These are phyloP conservation scores for Motacilla tschutschensis DNA, from an alignment of 2,113 vertebrate species.

Conservation along the genomic window DNA sequence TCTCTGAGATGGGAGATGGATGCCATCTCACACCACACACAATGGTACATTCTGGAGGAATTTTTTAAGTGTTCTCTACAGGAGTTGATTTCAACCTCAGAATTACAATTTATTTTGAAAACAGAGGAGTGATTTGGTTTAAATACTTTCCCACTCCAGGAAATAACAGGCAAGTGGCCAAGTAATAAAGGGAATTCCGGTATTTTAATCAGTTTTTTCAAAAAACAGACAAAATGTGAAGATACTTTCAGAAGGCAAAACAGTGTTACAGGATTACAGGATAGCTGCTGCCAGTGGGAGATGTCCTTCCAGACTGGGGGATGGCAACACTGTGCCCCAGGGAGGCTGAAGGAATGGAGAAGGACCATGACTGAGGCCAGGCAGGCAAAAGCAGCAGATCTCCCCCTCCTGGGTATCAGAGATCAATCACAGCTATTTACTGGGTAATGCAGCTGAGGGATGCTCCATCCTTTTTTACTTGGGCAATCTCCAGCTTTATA, in stretches of 20 bases:
- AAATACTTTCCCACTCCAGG: neutral
- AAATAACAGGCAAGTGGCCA: neutral
- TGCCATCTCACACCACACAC: neutral
- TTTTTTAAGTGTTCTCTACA: neutral
- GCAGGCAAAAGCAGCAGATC: neutral
- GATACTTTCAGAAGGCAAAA: neutral
- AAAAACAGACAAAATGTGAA: neutral
- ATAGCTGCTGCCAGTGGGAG: neutral
- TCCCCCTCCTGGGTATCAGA: neutral
- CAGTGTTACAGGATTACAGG: neutral
- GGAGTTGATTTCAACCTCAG: neutral
- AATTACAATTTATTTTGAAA: neutral
- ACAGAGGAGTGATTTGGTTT: neutral
- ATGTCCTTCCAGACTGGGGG: neutral
- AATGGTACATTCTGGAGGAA: neutral
- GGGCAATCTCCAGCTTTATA: neutral
- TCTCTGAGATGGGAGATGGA: neutral
- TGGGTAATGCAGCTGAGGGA: neutral
- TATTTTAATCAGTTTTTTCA: neutral
- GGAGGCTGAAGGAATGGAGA: neutral
- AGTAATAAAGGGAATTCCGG: neutral
- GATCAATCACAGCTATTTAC: neutral
- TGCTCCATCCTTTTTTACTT: neutral
- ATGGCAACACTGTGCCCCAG: rapidly evolving
- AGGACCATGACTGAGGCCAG: neutral